Evolutionary conservation across 2,888 invertebrate species (phyloP).

Genomic region (Apeira syringaria): DNA sequence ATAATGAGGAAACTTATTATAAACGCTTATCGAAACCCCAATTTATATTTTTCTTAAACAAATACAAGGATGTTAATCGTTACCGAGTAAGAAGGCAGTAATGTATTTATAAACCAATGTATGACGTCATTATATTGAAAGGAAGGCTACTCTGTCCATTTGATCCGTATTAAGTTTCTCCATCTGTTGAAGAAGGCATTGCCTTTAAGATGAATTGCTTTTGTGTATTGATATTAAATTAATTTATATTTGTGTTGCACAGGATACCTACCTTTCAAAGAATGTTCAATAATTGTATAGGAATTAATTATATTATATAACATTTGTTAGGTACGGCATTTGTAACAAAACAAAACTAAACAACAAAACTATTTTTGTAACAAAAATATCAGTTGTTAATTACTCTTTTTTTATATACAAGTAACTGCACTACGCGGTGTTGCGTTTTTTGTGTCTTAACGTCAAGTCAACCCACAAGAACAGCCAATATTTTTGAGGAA

Average conservation of each 20-base stretch:
- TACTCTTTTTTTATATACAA: too few relatives aligned
- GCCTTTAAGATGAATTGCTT: conserved; percentile 15
- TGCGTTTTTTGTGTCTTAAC: too few relatives aligned
- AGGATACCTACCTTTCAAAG: too few relatives aligned
- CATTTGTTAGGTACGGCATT: too few relatives aligned
- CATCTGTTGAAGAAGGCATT: conserved; percentile 20
- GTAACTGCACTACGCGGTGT: too few relatives aligned
- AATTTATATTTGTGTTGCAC: not conserved
- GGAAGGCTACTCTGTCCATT: conserved; percentile 21
- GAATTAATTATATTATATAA: too few relatives aligned
- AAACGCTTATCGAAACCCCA: not conserved
- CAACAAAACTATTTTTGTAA: too few relatives aligned
- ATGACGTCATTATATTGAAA: conserved; percentile 19
- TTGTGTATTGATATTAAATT: conserved; percentile 6
- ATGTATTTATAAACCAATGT: conserved; percentile 17
- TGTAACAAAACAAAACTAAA: too few relatives aligned
- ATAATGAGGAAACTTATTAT: not conserved
- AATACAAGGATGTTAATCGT: conserved; percentile 2
- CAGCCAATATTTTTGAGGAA: too few relatives aligned
- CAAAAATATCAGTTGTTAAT: too few relatives aligned
- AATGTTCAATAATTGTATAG: too few relatives aligned
- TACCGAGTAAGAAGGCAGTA: conserved; percentile 3
- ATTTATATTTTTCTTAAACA: not conserved
- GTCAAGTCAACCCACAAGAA: too few relatives aligned
- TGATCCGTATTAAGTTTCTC: conserved; percentile 21